Percentiles rank a stretch among this genome's conserved stretches.
phyloP scores from a whole-genome alignment of 2,113 vertebrate genomes.

The Antechinus flavipes region DNA sequence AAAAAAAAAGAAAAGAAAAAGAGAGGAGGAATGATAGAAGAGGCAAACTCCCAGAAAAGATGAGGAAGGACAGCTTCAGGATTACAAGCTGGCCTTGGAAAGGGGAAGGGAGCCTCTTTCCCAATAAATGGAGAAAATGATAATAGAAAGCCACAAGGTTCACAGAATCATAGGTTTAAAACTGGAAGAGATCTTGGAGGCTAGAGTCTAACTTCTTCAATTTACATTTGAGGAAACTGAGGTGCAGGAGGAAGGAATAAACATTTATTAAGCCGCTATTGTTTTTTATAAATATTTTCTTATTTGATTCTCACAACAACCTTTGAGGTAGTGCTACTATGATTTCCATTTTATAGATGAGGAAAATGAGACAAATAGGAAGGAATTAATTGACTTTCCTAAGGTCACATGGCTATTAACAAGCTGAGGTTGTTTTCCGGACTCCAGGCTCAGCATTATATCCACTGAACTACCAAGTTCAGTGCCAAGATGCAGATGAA shows the following conservation, averaged over 20 bases:
- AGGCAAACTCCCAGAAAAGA: neutral
- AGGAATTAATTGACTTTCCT: neutral
- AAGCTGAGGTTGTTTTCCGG: neutral
- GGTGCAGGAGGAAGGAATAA: neutral
- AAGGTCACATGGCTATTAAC: neutral
- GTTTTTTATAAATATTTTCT: neutral
- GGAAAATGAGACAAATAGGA: neutral
- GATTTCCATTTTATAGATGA: neutral
- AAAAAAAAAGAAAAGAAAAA: neutral
- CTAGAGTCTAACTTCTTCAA: neutral
- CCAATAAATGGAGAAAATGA: neutral
- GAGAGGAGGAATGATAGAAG: neutral
- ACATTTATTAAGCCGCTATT: neutral
- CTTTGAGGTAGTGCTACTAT: neutral
- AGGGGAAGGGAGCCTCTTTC: neutral
- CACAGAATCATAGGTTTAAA: neutral
- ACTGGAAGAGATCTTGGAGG: neutral
- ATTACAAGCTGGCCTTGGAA: neutral
- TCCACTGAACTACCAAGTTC: neutral
- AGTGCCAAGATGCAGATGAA: neutral
- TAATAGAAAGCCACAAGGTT: neutral
- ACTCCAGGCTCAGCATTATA: neutral
- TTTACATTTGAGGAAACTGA: neutral
- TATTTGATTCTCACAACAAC: neutral
- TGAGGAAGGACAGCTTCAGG: neutral